Conservation (phyloP, 2,888 invertebrate species). For the Andrena bucephala region DNA sequence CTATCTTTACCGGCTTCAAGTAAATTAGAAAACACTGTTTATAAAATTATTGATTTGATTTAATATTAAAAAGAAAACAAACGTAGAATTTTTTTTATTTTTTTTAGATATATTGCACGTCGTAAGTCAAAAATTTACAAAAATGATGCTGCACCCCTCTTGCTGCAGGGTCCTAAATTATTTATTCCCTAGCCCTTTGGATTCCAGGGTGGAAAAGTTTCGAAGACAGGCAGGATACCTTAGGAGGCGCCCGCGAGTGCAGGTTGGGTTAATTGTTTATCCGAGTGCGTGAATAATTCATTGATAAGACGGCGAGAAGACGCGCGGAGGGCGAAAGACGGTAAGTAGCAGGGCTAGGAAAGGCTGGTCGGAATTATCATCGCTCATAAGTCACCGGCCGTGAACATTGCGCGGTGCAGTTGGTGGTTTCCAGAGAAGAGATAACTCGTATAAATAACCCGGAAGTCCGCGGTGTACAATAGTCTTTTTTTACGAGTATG, state of each 20-base stretch:
- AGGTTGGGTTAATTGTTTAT: conserved; percentile 28
- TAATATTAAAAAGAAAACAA: too few relatives aligned
- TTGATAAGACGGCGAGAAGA: conserved; percentile 55
- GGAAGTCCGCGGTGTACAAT: conserved; percentile 75
- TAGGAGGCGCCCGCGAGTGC: too few relatives aligned
- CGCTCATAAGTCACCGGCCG: conserved; percentile 69
- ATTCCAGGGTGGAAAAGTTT: not conserved
- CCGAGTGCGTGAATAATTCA: conserved; percentile 49
- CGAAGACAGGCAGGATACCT: not conserved
- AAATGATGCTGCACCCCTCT: too few relatives aligned
- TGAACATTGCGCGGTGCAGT: conserved; percentile 62
- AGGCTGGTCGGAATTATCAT: conserved; percentile 68
- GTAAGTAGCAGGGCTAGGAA: not conserved
- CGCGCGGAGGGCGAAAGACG: not conserved
- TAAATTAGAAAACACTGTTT: too few relatives aligned
- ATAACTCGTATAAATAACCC: conserved; percentile 75
- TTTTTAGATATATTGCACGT: too few relatives aligned
- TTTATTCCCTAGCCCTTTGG: not conserved
- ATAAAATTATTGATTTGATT: too few relatives aligned
- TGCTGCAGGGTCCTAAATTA: too few relatives aligned
- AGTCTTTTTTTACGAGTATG: conserved; percentile 74
- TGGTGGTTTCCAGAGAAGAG: conserved; percentile 71
- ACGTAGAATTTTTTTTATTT: too few relatives aligned
- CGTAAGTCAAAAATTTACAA: too few relatives aligned
- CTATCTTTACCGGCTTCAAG: too few relatives aligned